These are phyloP conservation scores for Physella acuta DNA, from an alignment of 1,140 invertebrate species.

Conservation along the genomic window DNA sequence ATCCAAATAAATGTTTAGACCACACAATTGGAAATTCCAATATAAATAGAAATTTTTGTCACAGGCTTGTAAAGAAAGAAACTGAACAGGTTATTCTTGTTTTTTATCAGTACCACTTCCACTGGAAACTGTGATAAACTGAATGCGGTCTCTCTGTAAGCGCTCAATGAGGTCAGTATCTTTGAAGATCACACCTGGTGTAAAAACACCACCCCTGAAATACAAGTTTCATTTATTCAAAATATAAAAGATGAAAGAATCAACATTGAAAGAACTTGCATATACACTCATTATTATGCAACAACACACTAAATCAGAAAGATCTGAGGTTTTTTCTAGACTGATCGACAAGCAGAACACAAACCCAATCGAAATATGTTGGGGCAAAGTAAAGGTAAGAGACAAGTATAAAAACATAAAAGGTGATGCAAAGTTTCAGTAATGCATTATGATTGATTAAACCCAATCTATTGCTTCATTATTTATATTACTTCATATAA, in stretches of 20 bases:
- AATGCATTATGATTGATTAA: neutral
- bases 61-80: too few relatives aligned
- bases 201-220: conserved; percentile 65
- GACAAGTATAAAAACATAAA: neutral
- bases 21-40: too few relatives aligned
- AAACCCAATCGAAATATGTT: neutral
- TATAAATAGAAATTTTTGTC: too few relatives aligned
- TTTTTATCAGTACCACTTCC: neutral
- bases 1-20: too few relatives aligned
- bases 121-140: conserved; percentile 56
- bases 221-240: conserved; percentile 27
- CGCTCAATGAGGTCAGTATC: conserved; percentile 69
- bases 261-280: neutral
- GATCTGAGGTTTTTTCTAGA: neutral
- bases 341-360: neutral
- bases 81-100: too few relatives aligned
- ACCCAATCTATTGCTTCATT: neutral
- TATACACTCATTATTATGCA: neutral
- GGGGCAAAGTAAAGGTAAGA: neutral
- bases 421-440: neutral
- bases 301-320: neutral
- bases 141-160: conserved; percentile 66
- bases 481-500: neutral
- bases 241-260: neutral
- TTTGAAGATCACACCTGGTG: conserved; percentile 67